Evolutionary conservation across 2,888 invertebrate species (phyloP).

Genomic region (Amphiduros pacificus): DNA sequence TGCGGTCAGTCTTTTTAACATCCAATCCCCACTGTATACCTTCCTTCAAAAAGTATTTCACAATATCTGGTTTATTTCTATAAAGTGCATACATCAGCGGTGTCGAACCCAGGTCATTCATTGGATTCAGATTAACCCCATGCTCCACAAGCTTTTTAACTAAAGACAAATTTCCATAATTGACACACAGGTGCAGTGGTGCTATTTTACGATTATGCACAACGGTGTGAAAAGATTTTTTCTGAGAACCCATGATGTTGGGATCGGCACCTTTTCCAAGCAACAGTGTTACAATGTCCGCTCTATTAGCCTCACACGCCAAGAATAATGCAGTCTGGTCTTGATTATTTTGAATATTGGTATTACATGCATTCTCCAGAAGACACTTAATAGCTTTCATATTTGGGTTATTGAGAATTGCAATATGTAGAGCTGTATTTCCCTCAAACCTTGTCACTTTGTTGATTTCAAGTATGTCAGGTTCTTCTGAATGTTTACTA

Average conservation of each 20-base stretch:
- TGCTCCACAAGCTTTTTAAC: background rate
- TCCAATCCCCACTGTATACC: background rate
- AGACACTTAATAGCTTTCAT: background rate
- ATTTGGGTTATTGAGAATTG: background rate
- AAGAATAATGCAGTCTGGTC: conserved; percentile 3
- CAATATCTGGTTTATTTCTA: conserved; percentile 5
- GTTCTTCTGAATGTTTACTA: too few relatives aligned
- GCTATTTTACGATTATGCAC: background rate
- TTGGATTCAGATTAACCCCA: conserved; percentile 12
- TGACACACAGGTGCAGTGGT: conserved; percentile 1
- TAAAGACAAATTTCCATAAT: background rate
- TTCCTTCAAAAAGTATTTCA: background rate
- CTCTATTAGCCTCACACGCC: background rate
- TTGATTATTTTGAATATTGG: background rate
- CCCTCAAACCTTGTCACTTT: conserved; percentile 1
- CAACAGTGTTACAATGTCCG: background rate
- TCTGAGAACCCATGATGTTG: background rate
- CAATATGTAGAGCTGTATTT: conserved; percentile 6
- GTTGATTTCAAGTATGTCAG: background rate
- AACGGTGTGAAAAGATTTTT: background rate
- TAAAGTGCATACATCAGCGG: conserved; percentile 5
- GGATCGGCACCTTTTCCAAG: conserved; percentile 1
- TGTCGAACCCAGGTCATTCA: background rate
- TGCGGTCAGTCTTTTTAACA: background rate
- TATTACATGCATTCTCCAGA: background rate